These are phyloP conservation scores for Drosophila colorata DNA, from an alignment of 2,888 invertebrate genomes.

Conservation along the genomic window DNA sequence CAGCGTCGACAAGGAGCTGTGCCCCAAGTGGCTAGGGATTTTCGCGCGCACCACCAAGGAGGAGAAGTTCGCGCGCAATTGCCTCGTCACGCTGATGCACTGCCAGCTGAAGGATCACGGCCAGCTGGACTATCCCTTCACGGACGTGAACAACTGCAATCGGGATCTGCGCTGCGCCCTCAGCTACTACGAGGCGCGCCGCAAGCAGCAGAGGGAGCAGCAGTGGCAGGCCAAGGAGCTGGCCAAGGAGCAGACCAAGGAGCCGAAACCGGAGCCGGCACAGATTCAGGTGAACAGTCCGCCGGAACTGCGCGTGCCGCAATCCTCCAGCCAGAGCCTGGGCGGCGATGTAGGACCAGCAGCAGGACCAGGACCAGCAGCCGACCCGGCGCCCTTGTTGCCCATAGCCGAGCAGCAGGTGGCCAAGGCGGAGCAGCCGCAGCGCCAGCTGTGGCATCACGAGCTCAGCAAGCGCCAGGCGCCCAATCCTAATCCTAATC, in stretches of 20 bases:
- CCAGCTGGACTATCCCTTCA: constrained; percentile 17
- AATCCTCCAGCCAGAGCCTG: constrained; percentile 7
- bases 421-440: not conserved
- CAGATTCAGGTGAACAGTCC: not conserved
- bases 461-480: not conserved
- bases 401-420: no score
- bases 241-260: not conserved
- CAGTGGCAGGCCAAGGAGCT: not conserved
- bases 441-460: not conserved
- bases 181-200: not conserved
- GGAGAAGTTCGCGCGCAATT: constrained; percentile 35
- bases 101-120: constrained; percentile 8
- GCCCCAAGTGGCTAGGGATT: constrained; percentile 25
- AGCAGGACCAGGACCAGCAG: not conserved
- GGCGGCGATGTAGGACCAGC: no score
- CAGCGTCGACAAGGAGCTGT: not conserved
- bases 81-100: constrained; percentile 16
- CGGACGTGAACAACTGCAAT: not conserved
- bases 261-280: no score
- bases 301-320: constrained; percentile 12
- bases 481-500: no score
- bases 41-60: constrained; percentile 10
- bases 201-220: not conserved
- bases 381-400: no score
- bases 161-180: constrained; percentile 16